Conservation (phyloP, 1,140 invertebrate genomes). For the Orius laevigatus region DNA sequence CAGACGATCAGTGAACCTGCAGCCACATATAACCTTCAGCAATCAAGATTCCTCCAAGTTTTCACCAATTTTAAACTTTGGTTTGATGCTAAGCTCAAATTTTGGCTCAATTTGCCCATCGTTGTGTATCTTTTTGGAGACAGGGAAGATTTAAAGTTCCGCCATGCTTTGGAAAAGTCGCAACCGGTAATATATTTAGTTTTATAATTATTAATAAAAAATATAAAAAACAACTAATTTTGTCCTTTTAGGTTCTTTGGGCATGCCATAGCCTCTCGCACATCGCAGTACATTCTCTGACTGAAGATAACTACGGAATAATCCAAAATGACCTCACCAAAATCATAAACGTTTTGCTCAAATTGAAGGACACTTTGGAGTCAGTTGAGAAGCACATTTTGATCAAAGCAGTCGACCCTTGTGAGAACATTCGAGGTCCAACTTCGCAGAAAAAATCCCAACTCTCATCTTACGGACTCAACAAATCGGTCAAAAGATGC, state of each 20-base stretch:
- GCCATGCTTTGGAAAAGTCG: neutral
- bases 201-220: no score
- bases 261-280: conserved; percentile 48
- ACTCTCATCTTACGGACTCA: conserved; percentile 33
- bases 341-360: conserved; percentile 46
- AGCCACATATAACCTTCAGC: neutral
- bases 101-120: conserved; percentile 6
- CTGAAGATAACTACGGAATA: conserved; percentile 61
- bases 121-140: conserved; percentile 13
- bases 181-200: no score
- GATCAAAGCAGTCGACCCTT: conserved; percentile 33
- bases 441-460: conserved; percentile 41
- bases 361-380: conserved; percentile 49
- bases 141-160: conserved; percentile 7
- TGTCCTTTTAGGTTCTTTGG: conserved; percentile 52
- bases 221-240: no score
- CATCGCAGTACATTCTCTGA: conserved; percentile 45
- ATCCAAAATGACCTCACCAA: conserved; percentile 55
- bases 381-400: conserved; percentile 47
- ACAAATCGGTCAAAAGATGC: conserved; percentile 41
- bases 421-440: conserved; percentile 32
- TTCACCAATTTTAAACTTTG: conserved; percentile 3
- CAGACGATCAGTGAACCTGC: neutral
- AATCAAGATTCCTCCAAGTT: conserved; percentile 5
- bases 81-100: conserved; percentile 2